Evolutionary conservation across 2,888 invertebrate species (phyloP).

Genomic region (Agonopterix subpropinquella): DNA sequence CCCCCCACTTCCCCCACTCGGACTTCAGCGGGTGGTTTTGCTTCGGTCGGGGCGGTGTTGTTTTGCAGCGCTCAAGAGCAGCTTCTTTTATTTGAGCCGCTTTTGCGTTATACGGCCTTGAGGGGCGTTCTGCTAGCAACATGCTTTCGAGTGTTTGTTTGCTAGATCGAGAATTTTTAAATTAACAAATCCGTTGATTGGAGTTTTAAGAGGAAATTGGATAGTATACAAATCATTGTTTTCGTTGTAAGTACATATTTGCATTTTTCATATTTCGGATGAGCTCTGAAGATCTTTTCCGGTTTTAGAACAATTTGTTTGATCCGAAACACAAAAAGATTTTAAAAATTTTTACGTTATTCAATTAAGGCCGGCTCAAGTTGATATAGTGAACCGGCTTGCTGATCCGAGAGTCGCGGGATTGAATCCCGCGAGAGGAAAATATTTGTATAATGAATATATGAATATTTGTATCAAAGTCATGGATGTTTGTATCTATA

Average conservation of each 20-base stretch:
- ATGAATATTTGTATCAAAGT: too few species aligned
- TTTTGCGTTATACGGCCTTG: conserved; percentile 68
- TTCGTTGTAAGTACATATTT: conserved; percentile 2
- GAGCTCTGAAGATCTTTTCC: too few species aligned
- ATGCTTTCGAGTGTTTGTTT: conserved; percentile 67
- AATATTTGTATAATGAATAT: too few species aligned
- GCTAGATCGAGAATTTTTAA: conserved; percentile 68
- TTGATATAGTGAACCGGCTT: too few species aligned
- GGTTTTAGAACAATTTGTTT: too few species aligned
- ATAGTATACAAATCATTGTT: conserved; percentile 9
- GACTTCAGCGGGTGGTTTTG: conserved; percentile 75
- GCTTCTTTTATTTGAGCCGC: conserved; percentile 73
- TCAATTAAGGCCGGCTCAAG: too few species aligned
- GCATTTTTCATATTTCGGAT: not conserved
- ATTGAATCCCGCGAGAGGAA: too few species aligned
- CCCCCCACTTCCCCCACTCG: conserved; percentile 42
- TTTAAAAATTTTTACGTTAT: too few species aligned
- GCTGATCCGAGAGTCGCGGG: too few species aligned
- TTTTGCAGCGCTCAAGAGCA: conserved; percentile 73
- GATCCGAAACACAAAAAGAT: too few species aligned
- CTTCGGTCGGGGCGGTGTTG: conserved; percentile 71
- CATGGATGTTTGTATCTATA: too few species aligned
- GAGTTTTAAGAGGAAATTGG: conserved; percentile 28
- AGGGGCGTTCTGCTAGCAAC: conserved; percentile 61
- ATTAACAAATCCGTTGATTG: conserved; percentile 58